phyloP scores from a whole-genome alignment of 2,797 vertebrate genomes.

The Remorina albescens region DNA sequence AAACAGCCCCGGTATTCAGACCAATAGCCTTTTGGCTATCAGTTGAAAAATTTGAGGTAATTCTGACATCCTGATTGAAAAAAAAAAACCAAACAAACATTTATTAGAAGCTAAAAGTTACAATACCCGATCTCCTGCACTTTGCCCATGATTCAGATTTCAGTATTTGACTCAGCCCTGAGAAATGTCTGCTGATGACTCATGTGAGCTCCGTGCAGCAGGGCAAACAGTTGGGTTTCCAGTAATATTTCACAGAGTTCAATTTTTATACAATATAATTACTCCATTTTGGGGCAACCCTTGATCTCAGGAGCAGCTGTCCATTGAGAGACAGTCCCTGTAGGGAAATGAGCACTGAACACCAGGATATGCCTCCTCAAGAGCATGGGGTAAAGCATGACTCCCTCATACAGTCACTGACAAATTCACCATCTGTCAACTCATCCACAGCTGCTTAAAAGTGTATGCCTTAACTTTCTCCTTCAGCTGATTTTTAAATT shows the following conservation, averaged over 20 bases:
- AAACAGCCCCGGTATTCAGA: background rate
- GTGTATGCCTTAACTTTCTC: constrained; percentile 1
- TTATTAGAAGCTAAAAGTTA: too few species aligned
- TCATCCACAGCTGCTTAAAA: constrained; percentile 18
- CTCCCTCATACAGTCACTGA: constrained; percentile 16
- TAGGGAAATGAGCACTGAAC: constrained; percentile 27
- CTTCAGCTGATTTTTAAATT: constrained; percentile 16
- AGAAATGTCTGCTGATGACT: background rate
- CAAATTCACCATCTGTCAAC: constrained; percentile 30
- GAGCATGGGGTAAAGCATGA: constrained; percentile 24
- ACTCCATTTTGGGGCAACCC: constrained; percentile 21
- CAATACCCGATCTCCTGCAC: background rate
- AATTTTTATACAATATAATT: constrained; percentile 36
- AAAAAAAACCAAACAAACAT: background rate
- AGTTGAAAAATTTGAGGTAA: background rate
- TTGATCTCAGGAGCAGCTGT: constrained; percentile 42
- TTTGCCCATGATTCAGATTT: background rate
- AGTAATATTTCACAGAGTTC: constrained; percentile 26
- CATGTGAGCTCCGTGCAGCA: constrained; percentile 20
- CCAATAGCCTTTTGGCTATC: background rate
- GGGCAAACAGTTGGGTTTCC: constrained; percentile 34
- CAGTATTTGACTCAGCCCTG: background rate
- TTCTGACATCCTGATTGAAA: background rate
- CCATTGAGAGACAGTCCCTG: constrained; percentile 21
- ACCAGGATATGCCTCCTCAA: constrained; percentile 14